Conservation (phyloP, 2,797 vertebrate species). For the Neomorphus geoffroyi region DNA sequence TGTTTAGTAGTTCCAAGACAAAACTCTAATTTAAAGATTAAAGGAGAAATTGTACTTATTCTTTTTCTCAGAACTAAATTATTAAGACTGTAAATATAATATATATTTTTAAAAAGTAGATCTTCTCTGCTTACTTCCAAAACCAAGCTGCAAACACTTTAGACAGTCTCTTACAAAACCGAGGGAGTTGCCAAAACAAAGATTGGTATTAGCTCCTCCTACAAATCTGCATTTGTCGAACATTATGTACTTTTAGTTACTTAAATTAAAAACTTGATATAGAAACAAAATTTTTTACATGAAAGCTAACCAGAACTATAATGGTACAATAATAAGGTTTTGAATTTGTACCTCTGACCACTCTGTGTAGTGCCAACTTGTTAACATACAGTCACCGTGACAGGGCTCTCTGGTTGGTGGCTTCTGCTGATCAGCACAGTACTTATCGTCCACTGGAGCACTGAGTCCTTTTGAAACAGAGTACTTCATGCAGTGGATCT, state of each 20-base stretch:
- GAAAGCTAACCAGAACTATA: not conserved
- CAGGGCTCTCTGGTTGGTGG: slow-evolving; percentile 88
- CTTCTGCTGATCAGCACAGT: slow-evolving; percentile 84
- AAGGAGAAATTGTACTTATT: not conserved
- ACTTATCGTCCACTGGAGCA: slow-evolving; percentile 79
- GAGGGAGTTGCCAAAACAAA: not conserved
- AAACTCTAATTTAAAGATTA: not conserved
- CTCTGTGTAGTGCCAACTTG: slow-evolving; percentile 92
- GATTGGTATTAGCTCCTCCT: not conserved
- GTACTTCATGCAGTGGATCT: slow-evolving; percentile 91
- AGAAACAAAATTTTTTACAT: not conserved
- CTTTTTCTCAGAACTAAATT: not conserved
- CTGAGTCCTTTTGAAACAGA: slow-evolving; percentile 81
- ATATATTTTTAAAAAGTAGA: not conserved
- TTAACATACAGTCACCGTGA: slow-evolving; percentile 87
- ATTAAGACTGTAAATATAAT: not conserved
- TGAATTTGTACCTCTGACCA: slow-evolving; percentile 89
- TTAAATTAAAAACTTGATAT: not conserved
- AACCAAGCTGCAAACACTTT: not conserved
- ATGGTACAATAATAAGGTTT: not conserved
- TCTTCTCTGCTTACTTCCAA: not conserved
- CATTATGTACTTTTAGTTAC: not conserved
- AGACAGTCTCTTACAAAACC: not conserved
- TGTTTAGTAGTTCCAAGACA: not conserved
- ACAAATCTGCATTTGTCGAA: not conserved